Base-by-base conservation (phyloP, 2,113 vertebrate genomes). In the Ptyas mucosa region DNA sequence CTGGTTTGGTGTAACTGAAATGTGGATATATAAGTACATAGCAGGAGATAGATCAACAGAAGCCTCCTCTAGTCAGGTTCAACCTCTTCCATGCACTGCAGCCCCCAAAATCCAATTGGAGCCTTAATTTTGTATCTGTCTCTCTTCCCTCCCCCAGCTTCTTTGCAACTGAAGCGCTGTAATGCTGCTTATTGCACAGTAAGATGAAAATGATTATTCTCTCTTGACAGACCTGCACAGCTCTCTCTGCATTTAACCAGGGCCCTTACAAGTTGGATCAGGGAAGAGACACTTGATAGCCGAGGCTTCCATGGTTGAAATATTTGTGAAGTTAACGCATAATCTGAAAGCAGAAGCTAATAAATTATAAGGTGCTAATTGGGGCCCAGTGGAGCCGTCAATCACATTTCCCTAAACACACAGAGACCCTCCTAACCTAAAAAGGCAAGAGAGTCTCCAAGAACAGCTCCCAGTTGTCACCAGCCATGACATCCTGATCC, bases 351-450 rank as follows among this genome's bases (percentile, higher is more conserved):
- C 97, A 98, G 98, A 98, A 97, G 97, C 97, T 98, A 98, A 98
- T 98, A 98, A 98, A 98, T 98, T 98, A 98, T 97, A 97, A 97
- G 96, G 97, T 97, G 98, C 98, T 98, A 98, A 98, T 98, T 98
- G 98, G 98, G 97, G 97, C 97, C 86, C 95, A 97, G 96, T 97
- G 95, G 97, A 97, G 97, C 97, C 21, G 98, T 98, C 98, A 98
- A 98, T 98, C 98, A 98, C 95, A 95, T 96, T 97, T 96, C 96
- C 96, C 97, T 96, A 97, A 98, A 97, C 97, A 97, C 97, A 97
- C 96, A 96, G 98, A 97, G 97, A 98, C 97, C 98, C 98, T 98
- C 97, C 96, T 98, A 97, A 97, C 98, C 98, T 98, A 98, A 98
- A 98, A 98, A 98, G 98, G 98, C 97, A 98, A 98, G 96, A 96